Conservation (phyloP, 2,113 vertebrate species). For the Erythrocebus patas region DNA sequence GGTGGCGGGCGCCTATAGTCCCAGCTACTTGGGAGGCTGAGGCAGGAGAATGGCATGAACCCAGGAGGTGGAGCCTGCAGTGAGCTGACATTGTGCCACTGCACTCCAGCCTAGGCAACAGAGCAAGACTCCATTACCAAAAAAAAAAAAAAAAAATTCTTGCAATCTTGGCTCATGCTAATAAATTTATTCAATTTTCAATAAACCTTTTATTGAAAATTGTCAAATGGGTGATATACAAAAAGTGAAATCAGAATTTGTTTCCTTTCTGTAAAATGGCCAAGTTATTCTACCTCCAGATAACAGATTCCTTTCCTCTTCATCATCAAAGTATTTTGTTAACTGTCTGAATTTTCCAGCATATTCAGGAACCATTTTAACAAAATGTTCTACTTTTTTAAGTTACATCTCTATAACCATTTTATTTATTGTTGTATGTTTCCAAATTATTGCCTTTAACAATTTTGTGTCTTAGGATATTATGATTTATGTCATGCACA, state of each 20-base stretch:
- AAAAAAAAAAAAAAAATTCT: neutral
- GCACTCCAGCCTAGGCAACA: too few relatives aligned
- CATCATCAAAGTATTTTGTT: neutral
- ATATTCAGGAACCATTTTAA: neutral
- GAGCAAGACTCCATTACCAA: too few relatives aligned
- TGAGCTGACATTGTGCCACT: too few relatives aligned
- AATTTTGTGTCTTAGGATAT: neutral
- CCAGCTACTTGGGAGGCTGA: too few relatives aligned
- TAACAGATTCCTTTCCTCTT: constrained; percentile 43
- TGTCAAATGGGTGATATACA: neutral
- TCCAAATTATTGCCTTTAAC: constrained; percentile 10
- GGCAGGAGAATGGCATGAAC: too few relatives aligned
- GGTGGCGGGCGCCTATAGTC: rapidly evolving
- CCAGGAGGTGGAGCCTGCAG: too few relatives aligned
- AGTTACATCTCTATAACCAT: neutral
- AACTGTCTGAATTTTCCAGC: constrained; percentile 8
- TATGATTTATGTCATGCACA: neutral
- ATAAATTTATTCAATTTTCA: neutral
- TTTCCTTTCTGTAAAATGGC: neutral
- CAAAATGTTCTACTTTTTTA: neutral
- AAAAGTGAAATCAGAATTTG: neutral
- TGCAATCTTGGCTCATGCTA: neutral
- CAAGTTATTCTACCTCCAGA: neutral
- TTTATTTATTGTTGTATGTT: constrained; percentile 7
- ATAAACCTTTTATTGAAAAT: neutral